These are phyloP conservation scores for Drosophila lini DNA, from an alignment of 1,140 invertebrate species.

Conservation along the genomic window DNA sequence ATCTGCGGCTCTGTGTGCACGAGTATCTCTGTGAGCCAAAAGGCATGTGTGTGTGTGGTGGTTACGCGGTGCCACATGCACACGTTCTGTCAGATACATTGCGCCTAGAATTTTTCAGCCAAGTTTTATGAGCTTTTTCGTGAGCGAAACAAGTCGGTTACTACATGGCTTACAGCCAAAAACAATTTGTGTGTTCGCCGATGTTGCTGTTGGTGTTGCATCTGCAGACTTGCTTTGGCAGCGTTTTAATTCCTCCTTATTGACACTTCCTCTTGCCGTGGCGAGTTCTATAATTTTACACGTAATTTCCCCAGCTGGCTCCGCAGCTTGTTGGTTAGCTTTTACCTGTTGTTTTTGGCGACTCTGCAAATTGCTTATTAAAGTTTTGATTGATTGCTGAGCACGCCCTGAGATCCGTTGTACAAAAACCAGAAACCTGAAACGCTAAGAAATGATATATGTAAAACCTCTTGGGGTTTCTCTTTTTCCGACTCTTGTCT, in stretches of 20 bases:
- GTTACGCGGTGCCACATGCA: constrained; percentile 43
- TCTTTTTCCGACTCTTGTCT: constrained; percentile 25
- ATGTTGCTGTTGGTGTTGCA: constrained; percentile 26
- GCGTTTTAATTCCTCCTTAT: constrained; percentile 33
- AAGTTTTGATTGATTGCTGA: constrained; percentile 49
- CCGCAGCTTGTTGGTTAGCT: neutral
- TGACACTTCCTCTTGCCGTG: constrained; percentile 35
- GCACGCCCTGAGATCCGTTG: constrained; percentile 45
- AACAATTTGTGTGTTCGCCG: constrained; percentile 26
- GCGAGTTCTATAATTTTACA: constrained; percentile 46
- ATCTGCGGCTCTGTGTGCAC: constrained; percentile 19
- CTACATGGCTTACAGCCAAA: constrained; percentile 38
- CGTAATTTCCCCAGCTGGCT: constrained; percentile 40
- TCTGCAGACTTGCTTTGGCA: constrained; percentile 30
- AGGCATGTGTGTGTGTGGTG: constrained; percentile 13
- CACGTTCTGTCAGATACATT: constrained; percentile 51
- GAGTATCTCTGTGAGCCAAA: constrained; percentile 21
- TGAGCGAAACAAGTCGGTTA: constrained; percentile 25
- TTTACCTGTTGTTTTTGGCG: constrained; percentile 26
- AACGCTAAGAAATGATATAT: constrained; percentile 28
- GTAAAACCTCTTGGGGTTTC: constrained; percentile 30
- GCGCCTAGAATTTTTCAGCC: constrained; percentile 43
- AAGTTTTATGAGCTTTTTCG: constrained; percentile 45
- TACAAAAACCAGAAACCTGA: constrained; percentile 35
- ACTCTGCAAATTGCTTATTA: constrained; percentile 51